Evolutionary conservation across 2,113 vertebrate genomes (phyloP).

Genomic region (Eonycteris spelaea): DNA sequence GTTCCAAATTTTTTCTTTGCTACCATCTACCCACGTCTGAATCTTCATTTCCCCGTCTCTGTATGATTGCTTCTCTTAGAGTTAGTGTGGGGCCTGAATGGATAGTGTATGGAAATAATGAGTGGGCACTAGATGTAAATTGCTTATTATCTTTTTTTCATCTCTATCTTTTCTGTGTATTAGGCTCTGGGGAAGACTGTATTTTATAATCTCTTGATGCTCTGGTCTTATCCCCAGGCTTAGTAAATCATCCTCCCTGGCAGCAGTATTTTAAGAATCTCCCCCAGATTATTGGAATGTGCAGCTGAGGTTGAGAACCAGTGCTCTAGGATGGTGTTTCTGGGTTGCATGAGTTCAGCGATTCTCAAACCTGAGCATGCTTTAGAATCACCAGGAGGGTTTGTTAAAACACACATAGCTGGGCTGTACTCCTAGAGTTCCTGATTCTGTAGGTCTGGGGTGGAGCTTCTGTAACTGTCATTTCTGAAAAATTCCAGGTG

Average conservation of each 20-base stretch:
- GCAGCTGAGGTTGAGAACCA: too few relatives aligned
- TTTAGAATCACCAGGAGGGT: neutral
- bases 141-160: neutral
- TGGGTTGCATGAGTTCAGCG: neutral
- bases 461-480: neutral
- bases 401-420: neutral
- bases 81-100: neutral
- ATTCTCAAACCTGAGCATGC: neutral
- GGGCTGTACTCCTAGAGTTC: neutral
- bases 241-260: neutral
- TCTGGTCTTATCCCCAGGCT: neutral
- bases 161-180: neutral
- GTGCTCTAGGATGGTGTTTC: neutral
- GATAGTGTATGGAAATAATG: neutral
- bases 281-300: neutral
- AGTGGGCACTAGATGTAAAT: neutral
- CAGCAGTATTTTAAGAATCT: neutral
- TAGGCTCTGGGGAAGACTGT: neutral
- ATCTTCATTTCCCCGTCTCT: neutral
- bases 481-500: neutral
- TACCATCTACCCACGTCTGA: neutral
- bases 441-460: neutral
- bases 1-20: neutral
- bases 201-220: neutral
- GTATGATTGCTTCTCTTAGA: neutral